Evolutionary conservation across 2,888 invertebrate species (phyloP), one percentile per base, ranked within the genome.

Genomic region (Platycheirus rosarum): DNA sequence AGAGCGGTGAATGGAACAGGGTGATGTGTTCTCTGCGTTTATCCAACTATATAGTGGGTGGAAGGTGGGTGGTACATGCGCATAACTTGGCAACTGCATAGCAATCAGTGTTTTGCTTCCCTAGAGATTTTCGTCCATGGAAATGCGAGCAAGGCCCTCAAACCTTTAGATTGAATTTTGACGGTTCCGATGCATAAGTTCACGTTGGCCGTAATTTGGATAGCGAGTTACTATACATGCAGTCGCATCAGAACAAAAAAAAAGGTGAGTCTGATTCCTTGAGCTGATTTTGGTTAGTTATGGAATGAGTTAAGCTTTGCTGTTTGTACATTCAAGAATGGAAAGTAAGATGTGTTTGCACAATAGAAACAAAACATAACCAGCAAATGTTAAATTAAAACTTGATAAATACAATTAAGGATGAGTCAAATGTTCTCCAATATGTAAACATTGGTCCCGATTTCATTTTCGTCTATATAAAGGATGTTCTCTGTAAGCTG

Each of bases 101-200:
- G 57, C 79, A 74, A 74, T 57, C 70, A 66, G 44, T 55, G 35
- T 44, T 44, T 26, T 18, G 42, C 29, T 20, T 77, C 82, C 63
- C 55, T 49, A 11, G 77, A 82, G 71, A 76, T 40, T 62, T 37
- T 35, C 48, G 63, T 73, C 82, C 57, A 82, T 82, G 55, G 29
- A 68, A 77, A 82, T 82, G 77, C 76, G 76, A 76, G 35, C 49
- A 49, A 55, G 40, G 35, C 32, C 42, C 48, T 68, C 63, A 73
- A 35, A 37, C 57, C 66, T 55, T 32, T 3, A 18, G 16, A 26
- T 29, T 20, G 8, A 13, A 26, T 35, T 18, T 23, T 55, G 29
- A 69, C 63, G 76, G 76, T 80, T 75, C 75, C 76, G 70, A 80
- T 80, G 80, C 80, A 76, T 62, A 32, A 42, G 16, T 48, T 8